Evolutionary conservation across 2,797 vertebrate genomes (phyloP).

Genomic region (Aldrovandia affinis): DNA sequence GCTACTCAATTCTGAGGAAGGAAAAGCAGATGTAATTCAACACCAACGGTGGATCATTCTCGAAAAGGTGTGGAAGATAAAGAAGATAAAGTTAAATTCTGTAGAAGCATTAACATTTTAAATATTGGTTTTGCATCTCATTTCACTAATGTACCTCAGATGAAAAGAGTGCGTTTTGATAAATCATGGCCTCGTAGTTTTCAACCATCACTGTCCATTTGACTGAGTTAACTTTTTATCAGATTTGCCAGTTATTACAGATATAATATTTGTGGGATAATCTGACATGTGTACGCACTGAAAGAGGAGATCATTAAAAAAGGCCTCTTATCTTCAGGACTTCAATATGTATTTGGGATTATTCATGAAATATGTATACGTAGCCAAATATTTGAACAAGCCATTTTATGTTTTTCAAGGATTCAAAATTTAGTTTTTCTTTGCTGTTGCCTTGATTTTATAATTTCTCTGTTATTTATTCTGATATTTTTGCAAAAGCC

Average conservation of each 20-base stretch:
- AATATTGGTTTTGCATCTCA: constrained; percentile 11
- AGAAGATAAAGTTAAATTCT: not conserved
- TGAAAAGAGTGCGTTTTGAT: no score
- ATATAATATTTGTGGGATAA: not conserved
- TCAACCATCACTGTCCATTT: not conserved
- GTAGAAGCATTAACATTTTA: not conserved
- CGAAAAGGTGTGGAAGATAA: not conserved
- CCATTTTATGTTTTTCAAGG: not conserved
- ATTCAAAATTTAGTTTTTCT: not conserved
- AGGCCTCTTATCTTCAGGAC: not conserved
- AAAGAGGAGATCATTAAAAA: not conserved
- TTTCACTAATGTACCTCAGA: not conserved
- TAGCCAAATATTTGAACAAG: not conserved
- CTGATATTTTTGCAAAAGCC: not conserved
- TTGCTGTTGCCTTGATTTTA: not conserved
- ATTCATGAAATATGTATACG: not conserved
- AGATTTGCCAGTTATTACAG: not conserved
- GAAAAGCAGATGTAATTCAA: not conserved
- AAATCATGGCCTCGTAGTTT: no score
- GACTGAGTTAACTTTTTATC: not conserved
- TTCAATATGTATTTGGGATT: not conserved
- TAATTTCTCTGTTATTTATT: not conserved
- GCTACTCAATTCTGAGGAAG: constrained; percentile 30
- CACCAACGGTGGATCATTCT: not conserved
- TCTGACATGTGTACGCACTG: not conserved